Evolutionary conservation across 1,140 invertebrate species (phyloP).

Genomic region (Lepidotrigona ventralis): DNA sequence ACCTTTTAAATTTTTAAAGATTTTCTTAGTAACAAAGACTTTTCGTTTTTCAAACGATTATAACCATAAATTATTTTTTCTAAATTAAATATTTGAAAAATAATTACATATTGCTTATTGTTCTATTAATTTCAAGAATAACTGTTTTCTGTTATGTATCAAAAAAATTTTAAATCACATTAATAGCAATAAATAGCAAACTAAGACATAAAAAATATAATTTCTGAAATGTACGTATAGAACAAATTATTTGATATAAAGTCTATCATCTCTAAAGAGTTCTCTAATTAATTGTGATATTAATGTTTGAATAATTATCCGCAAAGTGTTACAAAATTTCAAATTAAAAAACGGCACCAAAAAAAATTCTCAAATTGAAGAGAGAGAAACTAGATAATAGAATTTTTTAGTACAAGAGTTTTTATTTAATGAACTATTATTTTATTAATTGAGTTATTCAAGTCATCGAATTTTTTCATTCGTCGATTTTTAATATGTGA

Average conservation of each 20-base stretch:
- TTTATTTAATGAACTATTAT: neutral
- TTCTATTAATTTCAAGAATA: neutral
- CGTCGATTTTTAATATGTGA: no score
- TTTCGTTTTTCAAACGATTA: neutral
- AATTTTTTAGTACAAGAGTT: neutral
- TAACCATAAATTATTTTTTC: neutral
- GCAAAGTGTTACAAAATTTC: no score
- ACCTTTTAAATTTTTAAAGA: no score
- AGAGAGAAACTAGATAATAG: neutral
- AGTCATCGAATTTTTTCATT: no score
- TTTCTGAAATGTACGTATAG: neutral
- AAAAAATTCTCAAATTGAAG: neutral
- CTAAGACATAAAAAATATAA: neutral
- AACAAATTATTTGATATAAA: neutral
- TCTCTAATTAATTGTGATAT: neutral
- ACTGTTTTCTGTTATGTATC: neutral
- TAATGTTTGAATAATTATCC: neutral
- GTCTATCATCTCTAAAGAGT: neutral
- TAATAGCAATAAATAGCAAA: neutral
- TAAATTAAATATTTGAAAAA: neutral
- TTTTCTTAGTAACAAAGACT: neutral
- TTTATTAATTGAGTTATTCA: no score
- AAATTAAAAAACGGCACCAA: neutral
- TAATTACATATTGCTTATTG: neutral
- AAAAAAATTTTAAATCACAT: neutral